Conservation (phyloP, 2,797 vertebrate genomes). For the Gambelia wislizenii region DNA sequence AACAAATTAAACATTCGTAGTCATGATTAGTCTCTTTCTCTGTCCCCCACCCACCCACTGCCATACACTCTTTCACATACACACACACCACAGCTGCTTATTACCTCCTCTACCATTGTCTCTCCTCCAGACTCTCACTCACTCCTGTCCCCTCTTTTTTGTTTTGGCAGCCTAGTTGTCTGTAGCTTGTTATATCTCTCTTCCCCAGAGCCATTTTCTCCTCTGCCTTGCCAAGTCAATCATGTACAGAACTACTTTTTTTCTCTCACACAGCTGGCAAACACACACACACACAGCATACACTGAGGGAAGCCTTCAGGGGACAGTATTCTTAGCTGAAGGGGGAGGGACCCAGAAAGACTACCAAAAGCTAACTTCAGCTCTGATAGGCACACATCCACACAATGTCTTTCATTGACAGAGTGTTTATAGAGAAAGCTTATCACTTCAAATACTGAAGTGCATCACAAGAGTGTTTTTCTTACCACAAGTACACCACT, state of each 20-base stretch:
- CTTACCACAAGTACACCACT: not conserved
- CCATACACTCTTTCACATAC: not conserved
- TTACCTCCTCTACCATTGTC: not conserved
- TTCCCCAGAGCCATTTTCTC: conserved; percentile 9
- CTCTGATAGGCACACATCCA: not conserved
- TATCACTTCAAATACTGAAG: not conserved
- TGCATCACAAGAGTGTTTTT: not conserved
- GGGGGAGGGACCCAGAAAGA: not conserved
- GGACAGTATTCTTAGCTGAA: not conserved
- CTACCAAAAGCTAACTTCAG: not conserved
- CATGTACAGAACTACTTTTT: not conserved
- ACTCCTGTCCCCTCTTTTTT: not conserved
- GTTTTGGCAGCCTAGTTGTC: conserved; percentile 15
- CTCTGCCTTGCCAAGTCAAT: conserved; percentile 7
- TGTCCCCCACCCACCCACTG: not conserved
- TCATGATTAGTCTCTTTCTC: not conserved
- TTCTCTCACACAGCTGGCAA: not conserved
- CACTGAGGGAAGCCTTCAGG: not conserved
- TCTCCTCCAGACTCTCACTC: not conserved
- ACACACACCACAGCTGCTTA: not conserved
- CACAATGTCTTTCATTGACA: not conserved
- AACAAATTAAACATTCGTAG: not conserved
- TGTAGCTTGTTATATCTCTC: conserved; percentile 18
- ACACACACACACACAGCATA: not conserved
- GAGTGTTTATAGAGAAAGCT: not conserved